A percentile compares a stretch with the other conserved stretches of the same genome.
Evolutionary conservation across 1,140 invertebrate species (phyloP).

Genomic region (Protaetia brevitarsis): DNA sequence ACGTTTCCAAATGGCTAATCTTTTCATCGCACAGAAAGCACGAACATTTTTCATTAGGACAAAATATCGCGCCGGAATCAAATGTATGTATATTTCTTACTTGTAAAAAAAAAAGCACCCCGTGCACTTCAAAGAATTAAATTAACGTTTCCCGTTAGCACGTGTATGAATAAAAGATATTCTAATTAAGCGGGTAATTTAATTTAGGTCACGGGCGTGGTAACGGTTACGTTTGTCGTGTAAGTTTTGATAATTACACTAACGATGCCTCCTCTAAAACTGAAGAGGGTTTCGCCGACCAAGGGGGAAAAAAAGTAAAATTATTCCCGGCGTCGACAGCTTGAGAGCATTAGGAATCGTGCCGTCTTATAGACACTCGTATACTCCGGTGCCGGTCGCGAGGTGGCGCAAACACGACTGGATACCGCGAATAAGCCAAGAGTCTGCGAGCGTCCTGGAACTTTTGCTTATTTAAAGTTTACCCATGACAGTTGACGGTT

Average conservation of each 20-base stretch:
- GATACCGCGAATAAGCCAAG: no score
- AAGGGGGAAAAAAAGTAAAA: neutral
- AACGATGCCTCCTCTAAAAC: neutral
- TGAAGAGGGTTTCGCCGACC: neutral
- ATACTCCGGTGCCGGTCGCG: neutral
- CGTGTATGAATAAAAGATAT: conserved; percentile 14
- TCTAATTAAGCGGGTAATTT: conserved; percentile 13
- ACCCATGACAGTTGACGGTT: neutral
- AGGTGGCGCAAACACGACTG: neutral
- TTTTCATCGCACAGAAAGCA: no score
- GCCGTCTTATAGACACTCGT: no score
- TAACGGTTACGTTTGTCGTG: neutral
- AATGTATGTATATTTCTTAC: no score
- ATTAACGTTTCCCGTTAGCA: conserved; percentile 3
- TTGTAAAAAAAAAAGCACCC: neutral
- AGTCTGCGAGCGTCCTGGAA: no score
- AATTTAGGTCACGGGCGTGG: conserved; percentile 9
- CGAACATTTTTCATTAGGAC: no score
- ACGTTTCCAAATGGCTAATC: no score
- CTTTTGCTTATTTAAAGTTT: conserved; percentile 17
- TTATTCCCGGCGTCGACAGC: conserved; percentile 2
- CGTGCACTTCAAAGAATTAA: conserved; percentile 15
- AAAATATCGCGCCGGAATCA: no score
- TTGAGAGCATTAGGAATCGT: conserved; percentile 5
- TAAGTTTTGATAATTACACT: conserved; percentile 13